phyloP scores from a whole-genome alignment of 2,888 invertebrate genomes.

The Pristionchus maxplancki region DNA sequence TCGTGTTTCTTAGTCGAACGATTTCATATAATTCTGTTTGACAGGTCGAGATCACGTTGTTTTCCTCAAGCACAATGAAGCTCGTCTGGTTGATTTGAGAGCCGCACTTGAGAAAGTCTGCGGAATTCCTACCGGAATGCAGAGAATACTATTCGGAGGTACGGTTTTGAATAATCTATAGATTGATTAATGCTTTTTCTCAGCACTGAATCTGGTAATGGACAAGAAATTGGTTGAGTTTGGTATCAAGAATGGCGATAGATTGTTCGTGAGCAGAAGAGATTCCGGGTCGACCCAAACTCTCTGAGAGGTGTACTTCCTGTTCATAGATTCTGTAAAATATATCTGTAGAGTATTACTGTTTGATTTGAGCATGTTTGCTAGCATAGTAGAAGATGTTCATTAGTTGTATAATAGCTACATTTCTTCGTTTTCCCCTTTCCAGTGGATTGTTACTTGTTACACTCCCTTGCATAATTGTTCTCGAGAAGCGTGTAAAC shows the following conservation, averaged over 20 bases:
- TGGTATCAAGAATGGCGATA: slow-evolving; percentile 18
- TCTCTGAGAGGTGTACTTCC: background rate
- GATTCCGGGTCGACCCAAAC: background rate
- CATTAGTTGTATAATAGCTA: background rate
- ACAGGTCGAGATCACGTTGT: background rate
- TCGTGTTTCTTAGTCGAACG: too few species aligned
- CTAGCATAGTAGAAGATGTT: background rate
- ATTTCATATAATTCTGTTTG: background rate
- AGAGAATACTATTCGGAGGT: background rate
- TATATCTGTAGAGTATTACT: background rate
- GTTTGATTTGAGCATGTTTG: background rate
- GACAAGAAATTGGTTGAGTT: background rate
- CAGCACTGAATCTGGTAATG: background rate
- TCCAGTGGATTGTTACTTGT: background rate
- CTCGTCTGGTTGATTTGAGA: background rate
- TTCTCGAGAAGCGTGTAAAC: background rate
- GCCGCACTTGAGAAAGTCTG: background rate
- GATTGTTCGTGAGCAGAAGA: background rate
- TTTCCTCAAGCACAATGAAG: background rate
- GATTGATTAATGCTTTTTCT: background rate
- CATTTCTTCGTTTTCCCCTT: background rate
- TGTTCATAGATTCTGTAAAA: background rate
- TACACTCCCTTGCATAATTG: background rate
- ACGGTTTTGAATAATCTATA: background rate
- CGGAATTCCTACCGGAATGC: background rate